A percentile compares a stretch with the other conserved stretches of the same genome.
These are phyloP conservation scores for Semaprochilodus insignis DNA, from an alignment of 2,797 vertebrate genomes.

Conservation along the genomic window DNA sequence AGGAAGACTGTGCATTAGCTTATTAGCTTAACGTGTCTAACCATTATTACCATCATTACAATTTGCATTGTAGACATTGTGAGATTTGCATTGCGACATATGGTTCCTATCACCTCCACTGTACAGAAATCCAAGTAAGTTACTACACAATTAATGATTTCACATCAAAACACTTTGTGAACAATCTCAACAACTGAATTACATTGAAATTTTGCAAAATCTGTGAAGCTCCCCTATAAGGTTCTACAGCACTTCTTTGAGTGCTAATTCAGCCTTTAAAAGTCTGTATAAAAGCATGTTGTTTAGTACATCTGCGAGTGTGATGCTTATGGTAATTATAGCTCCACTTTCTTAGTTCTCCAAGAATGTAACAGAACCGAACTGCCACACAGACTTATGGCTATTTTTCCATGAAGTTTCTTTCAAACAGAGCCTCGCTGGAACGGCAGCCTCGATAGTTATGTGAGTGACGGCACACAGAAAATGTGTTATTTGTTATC, in stretches of 20 bases:
- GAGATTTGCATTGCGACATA: too few relatives aligned
- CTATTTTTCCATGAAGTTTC: slow-evolving; percentile 33
- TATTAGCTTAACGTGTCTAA: too few relatives aligned
- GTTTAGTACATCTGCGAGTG: not conserved
- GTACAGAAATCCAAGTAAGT: too few relatives aligned
- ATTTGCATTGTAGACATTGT: too few relatives aligned
- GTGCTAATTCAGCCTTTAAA: not conserved
- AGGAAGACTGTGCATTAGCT: too few relatives aligned
- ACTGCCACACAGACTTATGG: slow-evolving; percentile 7
- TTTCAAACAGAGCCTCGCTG: slow-evolving; percentile 34
- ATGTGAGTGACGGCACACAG: slow-evolving; percentile 43
- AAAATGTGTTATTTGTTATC: slow-evolving; percentile 56
- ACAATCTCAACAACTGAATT: too few relatives aligned
- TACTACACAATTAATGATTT: too few relatives aligned
- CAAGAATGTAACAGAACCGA: not conserved
- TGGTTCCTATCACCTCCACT: too few relatives aligned
- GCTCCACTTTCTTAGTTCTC: not conserved
- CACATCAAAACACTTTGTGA: too few relatives aligned
- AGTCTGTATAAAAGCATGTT: not conserved
- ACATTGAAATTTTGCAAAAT: too few relatives aligned
- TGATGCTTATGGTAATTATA: not conserved
- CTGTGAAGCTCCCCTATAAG: not conserved
- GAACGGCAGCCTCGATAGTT: slow-evolving; percentile 47
- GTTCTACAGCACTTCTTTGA: not conserved
- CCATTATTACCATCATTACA: too few relatives aligned